phyloP scores from a whole-genome alignment of 2,797 vertebrate species.

The Sebastes matsubarae region DNA sequence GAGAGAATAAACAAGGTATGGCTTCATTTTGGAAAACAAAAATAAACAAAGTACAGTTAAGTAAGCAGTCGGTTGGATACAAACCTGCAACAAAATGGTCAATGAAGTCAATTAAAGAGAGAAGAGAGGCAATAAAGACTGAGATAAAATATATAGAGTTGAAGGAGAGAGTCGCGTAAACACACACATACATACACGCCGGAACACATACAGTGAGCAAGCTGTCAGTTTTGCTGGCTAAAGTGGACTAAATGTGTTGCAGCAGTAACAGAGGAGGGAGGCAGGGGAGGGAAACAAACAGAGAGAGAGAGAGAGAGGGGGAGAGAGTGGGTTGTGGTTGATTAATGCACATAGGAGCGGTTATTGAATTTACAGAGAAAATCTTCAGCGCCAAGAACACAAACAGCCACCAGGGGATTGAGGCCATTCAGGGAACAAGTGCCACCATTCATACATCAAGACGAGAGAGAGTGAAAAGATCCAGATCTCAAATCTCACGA shows the following conservation, averaged over 20 bases:
- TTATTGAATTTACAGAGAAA: conserved; percentile 66
- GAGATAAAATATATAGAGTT: conserved; percentile 12
- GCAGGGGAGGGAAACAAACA: neutral
- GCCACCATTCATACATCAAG: conserved; percentile 32
- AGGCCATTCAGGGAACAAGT: conserved; percentile 23
- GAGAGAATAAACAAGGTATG: neutral
- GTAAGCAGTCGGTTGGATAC: conserved; percentile 9
- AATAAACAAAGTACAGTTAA: neutral
- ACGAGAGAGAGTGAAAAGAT: conserved; percentile 8
- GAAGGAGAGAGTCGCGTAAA: neutral
- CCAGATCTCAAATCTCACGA: conserved; percentile 1
- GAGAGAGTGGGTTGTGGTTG: conserved; percentile 34
- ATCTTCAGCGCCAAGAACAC: conserved; percentile 39
- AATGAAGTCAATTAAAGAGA: conserved; percentile 32
- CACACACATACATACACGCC: neutral
- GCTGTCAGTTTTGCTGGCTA: conserved; percentile 36
- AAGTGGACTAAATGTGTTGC: conserved; percentile 46
- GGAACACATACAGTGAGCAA: conserved; percentile 14
- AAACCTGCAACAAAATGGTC: conserved; percentile 27
- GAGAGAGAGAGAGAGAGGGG: neutral
- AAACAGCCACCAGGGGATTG: conserved; percentile 45
- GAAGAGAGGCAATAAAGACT: conserved; percentile 22
- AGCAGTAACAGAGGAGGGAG: neutral
- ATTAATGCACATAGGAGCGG: conserved; percentile 50
- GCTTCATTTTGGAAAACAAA: conserved; percentile 10